These are phyloP conservation scores for Oostethus manadensis DNA, from an alignment of 2,113 vertebrate species.

Conservation along the genomic window DNA sequence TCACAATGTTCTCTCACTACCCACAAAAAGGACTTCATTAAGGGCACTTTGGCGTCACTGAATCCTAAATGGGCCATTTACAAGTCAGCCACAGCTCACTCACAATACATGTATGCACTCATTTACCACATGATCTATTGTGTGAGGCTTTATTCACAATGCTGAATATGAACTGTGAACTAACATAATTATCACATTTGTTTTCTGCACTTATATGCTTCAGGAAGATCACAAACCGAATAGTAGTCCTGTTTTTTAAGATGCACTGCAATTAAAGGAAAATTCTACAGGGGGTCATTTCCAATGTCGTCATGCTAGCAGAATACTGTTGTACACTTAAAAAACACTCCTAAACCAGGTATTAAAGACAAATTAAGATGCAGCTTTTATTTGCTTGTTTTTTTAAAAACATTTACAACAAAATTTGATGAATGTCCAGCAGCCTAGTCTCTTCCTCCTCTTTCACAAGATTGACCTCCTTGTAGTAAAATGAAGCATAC, in stretches of 20 bases:
- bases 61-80: constrained; percentile 18
- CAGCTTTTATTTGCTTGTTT: background rate
- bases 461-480: constrained; percentile 13
- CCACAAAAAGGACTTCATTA: constrained; percentile 21
- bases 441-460: constrained; percentile 13
- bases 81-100: constrained; percentile 33
- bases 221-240: constrained; percentile 15
- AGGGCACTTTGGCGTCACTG: constrained; percentile 29
- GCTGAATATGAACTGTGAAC: constrained; percentile 42
- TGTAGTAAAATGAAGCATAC: constrained; percentile 36
- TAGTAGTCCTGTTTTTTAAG: constrained; percentile 23
- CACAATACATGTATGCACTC: constrained; percentile 52
- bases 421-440: constrained; percentile 12
- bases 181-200: constrained; percentile 6
- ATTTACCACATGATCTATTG: constrained; percentile 39
- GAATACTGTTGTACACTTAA: background rate
- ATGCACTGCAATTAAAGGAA: constrained; percentile 17
- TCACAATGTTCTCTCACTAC: constrained; percentile 40
- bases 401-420: constrained; percentile 12
- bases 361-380: background rate
- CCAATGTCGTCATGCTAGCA: constrained; percentile 2
- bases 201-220: constrained; percentile 4
- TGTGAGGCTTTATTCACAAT: constrained; percentile 51
- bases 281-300: background rate
- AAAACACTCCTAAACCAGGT: background rate